Evolutionary conservation across 2,888 invertebrate species (phyloP).

Genomic region (Achlya flavicornis): DNA sequence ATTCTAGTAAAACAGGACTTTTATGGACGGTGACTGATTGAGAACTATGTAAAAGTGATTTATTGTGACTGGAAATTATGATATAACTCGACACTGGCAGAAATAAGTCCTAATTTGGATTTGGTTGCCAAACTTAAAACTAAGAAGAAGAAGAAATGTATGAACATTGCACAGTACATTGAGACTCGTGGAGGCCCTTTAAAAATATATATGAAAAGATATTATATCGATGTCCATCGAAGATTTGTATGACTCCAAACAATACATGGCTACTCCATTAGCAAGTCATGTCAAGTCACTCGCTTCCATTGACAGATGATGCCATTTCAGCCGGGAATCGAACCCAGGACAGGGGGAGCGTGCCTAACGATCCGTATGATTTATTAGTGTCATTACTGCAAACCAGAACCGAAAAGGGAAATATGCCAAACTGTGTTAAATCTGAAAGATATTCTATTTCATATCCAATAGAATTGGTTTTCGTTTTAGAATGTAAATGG

Average conservation of each 20-base stretch:
- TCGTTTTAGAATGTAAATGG: slow-evolving; percentile 16
- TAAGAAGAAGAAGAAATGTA: too few relatives aligned
- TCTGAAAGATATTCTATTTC: slow-evolving; percentile 28
- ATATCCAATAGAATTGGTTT: slow-evolving; percentile 17
- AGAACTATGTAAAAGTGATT: too few relatives aligned
- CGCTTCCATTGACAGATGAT: slow-evolving; percentile 81
- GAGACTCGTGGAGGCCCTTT: too few relatives aligned
- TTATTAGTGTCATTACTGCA: slow-evolving; percentile 81
- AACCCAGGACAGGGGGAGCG: slow-evolving; percentile 76
- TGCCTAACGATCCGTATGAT: slow-evolving; percentile 83
- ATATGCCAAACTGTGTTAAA: slow-evolving; percentile 45
- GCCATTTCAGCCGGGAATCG: slow-evolving; percentile 82
- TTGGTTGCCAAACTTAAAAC: too few relatives aligned
- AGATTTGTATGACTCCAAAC: slow-evolving; percentile 49
- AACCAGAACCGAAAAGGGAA: slow-evolving; percentile 54
- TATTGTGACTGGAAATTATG: too few relatives aligned
- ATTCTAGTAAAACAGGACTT: too few relatives aligned
- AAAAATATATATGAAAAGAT: slow-evolving; percentile 15
- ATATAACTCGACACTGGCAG: too few relatives aligned
- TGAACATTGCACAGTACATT: too few relatives aligned
- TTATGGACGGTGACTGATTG: too few relatives aligned
- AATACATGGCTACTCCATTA: slow-evolving; percentile 79
- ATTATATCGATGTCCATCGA: slow-evolving; percentile 26
- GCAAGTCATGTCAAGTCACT: slow-evolving; percentile 79
- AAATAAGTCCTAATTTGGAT: too few relatives aligned